Evolutionary conservation across 2,888 invertebrate genomes (phyloP).

Genomic region (Drosophila mercatorum): DNA sequence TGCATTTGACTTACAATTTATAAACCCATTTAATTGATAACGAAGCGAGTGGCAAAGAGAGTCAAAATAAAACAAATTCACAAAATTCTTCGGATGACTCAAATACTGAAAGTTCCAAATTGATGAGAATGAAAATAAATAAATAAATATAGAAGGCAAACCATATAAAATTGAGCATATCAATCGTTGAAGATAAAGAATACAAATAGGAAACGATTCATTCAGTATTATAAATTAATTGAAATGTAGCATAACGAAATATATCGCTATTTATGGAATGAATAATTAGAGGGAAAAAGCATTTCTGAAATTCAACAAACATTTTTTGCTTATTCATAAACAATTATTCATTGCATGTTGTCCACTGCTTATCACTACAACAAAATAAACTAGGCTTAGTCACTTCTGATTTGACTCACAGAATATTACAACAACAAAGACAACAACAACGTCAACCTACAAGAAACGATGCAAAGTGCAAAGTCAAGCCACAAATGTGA

Average conservation of each 20-base stretch:
- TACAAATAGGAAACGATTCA: neutral
- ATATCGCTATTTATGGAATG: too few relatives aligned
- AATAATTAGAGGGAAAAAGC: too few relatives aligned
- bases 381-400: constrained; percentile 25
- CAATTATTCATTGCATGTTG: neutral
- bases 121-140: constrained; percentile 8
- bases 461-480: constrained; percentile 15
- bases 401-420: constrained; percentile 23
- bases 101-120: neutral
- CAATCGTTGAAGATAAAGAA: too few relatives aligned
- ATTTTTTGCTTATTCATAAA: neutral
- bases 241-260: neutral
- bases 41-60: neutral
- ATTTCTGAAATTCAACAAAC: neutral
- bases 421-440: neutral
- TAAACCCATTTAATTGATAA: constrained; percentile 24
- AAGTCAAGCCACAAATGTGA: constrained; percentile 5
- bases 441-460: neutral
- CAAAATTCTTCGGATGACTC: neutral
- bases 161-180: neutral
- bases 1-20: constrained; percentile 34
- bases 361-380: constrained; percentile 8
- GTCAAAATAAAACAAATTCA: neutral
- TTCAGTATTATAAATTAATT: neutral
- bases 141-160: neutral